A percentile compares a stretch with the other conserved stretches of the same genome.
Conservation (phyloP, 2,797 vertebrate genomes). For the Bucorvus abyssinicus region DNA sequence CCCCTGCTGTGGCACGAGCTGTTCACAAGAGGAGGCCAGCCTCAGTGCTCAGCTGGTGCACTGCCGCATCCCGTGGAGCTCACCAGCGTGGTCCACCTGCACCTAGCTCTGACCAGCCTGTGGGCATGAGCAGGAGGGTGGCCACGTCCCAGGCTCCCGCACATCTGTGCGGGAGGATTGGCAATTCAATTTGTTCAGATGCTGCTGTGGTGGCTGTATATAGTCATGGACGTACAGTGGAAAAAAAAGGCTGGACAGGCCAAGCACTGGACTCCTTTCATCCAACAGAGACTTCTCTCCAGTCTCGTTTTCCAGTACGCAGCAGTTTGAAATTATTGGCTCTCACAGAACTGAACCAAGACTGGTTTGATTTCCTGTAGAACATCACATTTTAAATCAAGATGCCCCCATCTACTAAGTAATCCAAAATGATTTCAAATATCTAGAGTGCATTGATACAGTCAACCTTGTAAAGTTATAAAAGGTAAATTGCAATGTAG, state of each 20-base stretch:
- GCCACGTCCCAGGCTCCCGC: neutral
- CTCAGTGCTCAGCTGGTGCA: fast-evolving
- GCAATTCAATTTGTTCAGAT: neutral
- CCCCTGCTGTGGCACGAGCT: neutral
- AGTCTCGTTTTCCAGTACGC: neutral
- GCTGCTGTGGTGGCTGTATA: neutral
- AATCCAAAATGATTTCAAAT: neutral
- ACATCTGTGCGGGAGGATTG: fast-evolving
- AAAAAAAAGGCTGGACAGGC: neutral
- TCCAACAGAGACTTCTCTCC: neutral
- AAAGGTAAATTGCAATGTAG: neutral
- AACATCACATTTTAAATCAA: neutral
- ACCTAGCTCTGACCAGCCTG: neutral
- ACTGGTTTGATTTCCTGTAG: neutral
- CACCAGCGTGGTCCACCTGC: neutral
- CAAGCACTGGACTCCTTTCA: neutral
- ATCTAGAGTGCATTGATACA: neutral
- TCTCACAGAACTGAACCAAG: neutral
- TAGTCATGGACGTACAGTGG: neutral
- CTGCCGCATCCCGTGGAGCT: neutral
- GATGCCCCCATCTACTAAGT: neutral
- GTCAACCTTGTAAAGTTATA: neutral
- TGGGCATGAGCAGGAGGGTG: neutral
- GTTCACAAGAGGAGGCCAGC: neutral
- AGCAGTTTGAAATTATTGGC: neutral